A percentile compares a stretch with the other conserved stretches of the same genome.
These are phyloP conservation scores for Xanthia icteritia DNA, from an alignment of 2,888 invertebrate genomes.

Conservation along the genomic window DNA sequence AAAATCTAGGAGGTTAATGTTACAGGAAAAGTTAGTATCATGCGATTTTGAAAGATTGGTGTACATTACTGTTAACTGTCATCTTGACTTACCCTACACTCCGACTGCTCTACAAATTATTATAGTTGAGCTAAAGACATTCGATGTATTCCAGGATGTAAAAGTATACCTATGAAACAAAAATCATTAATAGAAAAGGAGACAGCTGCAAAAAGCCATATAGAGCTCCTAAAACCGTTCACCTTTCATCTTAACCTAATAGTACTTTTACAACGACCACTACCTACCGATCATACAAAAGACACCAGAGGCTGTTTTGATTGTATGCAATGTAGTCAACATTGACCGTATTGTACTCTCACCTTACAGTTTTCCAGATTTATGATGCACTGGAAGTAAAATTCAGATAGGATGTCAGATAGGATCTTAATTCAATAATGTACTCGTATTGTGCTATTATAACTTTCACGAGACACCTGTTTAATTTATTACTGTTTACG, in stretches of 20 bases:
- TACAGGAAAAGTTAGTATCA: not conserved
- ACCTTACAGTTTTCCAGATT: not conserved
- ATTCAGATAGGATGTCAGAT: not conserved
- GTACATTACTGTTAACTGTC: not conserved
- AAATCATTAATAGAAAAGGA: not conserved
- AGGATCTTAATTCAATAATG: slow-evolving; percentile 9
- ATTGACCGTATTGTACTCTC: not conserved
- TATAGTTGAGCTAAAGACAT: not conserved
- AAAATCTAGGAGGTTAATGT: not conserved
- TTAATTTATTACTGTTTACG: slow-evolving; percentile 6
- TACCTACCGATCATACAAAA: not conserved
- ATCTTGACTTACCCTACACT: not conserved
- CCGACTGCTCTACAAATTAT: not conserved
- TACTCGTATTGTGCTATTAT: slow-evolving; percentile 16
- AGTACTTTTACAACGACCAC: not conserved
- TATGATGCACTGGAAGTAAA: not conserved
- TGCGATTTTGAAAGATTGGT: not conserved
- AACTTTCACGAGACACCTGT: slow-evolving; percentile 7
- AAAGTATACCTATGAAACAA: not conserved
- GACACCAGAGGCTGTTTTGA: not conserved
- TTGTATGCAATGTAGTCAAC: not conserved
- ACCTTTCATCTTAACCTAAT: not conserved
- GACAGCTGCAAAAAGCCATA: too few relatives aligned
- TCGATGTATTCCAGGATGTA: not conserved
- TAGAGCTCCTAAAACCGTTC: too few relatives aligned